Evolutionary conservation across 2,113 vertebrate genomes (phyloP), one percentile per base, ranked within the genome.

Genomic region (Sapayoa aenigma): DNA sequence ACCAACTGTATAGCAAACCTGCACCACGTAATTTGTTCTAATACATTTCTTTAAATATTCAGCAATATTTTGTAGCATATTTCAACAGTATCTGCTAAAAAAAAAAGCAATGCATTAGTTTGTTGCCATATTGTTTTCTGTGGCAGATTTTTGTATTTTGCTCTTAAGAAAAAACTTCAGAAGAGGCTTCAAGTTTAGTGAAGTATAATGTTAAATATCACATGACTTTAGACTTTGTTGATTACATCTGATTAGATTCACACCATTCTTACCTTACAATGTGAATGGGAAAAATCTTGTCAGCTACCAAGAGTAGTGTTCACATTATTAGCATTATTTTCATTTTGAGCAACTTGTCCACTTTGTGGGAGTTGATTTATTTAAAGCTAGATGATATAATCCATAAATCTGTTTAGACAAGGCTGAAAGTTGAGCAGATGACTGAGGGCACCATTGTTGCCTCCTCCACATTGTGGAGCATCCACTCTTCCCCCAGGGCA

Each of bases 381-480:
- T 41, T 58, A 66, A 58, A 72, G 24, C 28, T 50, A 31, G 17
- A 21, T 30, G 39, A 59, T 46, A 4, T 12, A 67, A 13, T 25
- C 39, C 65, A 39, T n/a, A 93, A 79, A 83, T 63, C 37, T 2
- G 1, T 11, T 37, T 58, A 11, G 89, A 72, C 6, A 33, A 67
- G 46, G 19, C 25, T 86, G 47, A 72, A 77, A 72, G 37, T 4
- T 4, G 1, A 53, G 5, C 0, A 0, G 67, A 66, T 0, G 1
- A 25, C 33, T 33, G 46, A 62, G n/a, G 30, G 22, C 35, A 55
- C 14, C 25, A 17, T 5, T 53, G 14, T 31, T 6, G 0, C 11
- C 14, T 60, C 19, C 53, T 68, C 15, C 16, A 30, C 4, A 0
- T n/a, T 60, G 11, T 37, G 66, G 12, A 73, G 17, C 16, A 60